These are phyloP conservation scores for Myrmecobius fasciatus DNA, from an alignment of 2,113 vertebrate species.

Conservation along the genomic window DNA sequence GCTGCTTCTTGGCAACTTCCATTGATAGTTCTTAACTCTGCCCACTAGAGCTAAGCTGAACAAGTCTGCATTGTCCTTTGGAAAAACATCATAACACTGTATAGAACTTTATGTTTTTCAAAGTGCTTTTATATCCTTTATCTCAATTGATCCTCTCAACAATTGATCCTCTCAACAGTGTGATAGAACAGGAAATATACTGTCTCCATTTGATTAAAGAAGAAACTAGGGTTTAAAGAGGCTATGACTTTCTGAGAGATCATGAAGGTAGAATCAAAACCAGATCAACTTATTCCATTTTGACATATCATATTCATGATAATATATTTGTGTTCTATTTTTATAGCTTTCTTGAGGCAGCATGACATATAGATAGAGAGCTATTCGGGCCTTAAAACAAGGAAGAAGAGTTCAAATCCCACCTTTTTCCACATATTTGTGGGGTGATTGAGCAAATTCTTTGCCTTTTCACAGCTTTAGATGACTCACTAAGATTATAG, in stretches of 20 bases:
- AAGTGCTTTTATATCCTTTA: neutral
- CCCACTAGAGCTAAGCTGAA: neutral
- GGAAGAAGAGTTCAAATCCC: neutral
- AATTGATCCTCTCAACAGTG: neutral
- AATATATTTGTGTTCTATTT: neutral
- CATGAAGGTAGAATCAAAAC: neutral
- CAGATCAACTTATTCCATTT: neutral
- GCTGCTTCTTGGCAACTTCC: neutral
- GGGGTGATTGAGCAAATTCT: neutral
- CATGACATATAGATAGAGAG: neutral
- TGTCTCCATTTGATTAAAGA: neutral
- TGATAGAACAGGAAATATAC: neutral
- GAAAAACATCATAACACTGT: neutral
- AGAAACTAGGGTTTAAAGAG: conserved; percentile 15
- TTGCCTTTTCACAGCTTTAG: neutral
- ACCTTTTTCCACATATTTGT: neutral
- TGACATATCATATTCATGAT: neutral
- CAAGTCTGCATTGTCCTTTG: neutral
- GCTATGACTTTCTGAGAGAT: neutral
- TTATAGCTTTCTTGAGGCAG: neutral
- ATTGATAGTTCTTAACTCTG: neutral
- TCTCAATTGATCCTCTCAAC: conserved; percentile 6
- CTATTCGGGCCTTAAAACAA: neutral
- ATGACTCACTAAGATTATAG: neutral
- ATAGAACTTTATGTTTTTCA: neutral